Evolutionary conservation across 2,888 invertebrate species (phyloP).

Genomic region (Ctena decussata): DNA sequence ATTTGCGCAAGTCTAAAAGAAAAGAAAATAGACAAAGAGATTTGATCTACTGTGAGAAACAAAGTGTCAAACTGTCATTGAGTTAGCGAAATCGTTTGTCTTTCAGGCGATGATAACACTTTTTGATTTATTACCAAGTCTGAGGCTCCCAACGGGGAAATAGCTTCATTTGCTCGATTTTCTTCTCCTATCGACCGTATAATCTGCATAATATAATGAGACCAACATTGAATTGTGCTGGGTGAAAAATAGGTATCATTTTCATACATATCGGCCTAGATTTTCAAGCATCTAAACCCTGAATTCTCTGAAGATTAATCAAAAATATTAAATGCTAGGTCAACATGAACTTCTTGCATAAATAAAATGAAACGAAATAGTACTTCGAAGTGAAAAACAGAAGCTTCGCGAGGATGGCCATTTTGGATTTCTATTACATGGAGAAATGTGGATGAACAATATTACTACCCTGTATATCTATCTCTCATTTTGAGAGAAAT

Average conservation of each 20-base stretch:
- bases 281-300: background rate
- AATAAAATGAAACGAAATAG: background rate
- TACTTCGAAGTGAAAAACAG: conserved; percentile 4
- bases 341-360: background rate
- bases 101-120: background rate
- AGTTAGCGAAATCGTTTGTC: background rate
- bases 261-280: background rate
- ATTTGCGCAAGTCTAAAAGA: no score
- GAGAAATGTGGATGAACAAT: conserved; percentile 8
- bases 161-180: background rate
- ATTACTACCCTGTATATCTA: background rate
- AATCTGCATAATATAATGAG: background rate
- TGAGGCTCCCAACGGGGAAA: background rate
- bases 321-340: background rate
- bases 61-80: background rate
- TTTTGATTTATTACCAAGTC: background rate
- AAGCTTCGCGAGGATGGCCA: background rate
- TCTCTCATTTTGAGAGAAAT: background rate
- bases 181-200: background rate
- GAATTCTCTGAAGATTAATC: background rate
- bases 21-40: no score
- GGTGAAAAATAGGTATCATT: conserved; percentile 5
- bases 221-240: background rate
- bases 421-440: conserved; percentile 1
- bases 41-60: no score